phyloP scores from a whole-genome alignment of 1,140 invertebrate genomes.

The Melipona quadrifasciata region DNA sequence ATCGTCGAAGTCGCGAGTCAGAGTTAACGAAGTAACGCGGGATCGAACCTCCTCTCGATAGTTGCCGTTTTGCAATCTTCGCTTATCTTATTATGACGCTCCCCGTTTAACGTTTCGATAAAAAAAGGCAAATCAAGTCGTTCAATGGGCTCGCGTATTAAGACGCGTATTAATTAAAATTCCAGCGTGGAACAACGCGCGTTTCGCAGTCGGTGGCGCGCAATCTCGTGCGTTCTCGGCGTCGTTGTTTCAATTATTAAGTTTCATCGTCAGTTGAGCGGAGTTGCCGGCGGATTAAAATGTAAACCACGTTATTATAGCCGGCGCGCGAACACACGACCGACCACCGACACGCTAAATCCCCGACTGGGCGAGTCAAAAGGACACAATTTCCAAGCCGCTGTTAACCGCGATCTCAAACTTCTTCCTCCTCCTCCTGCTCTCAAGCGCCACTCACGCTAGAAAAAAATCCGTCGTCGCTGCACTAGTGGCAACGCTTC shows the following conservation, averaged over 20 bases:
- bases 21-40: constrained; percentile 13
- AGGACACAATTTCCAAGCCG: constrained; percentile 6
- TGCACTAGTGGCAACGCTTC: background rate
- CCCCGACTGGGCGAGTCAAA: background rate
- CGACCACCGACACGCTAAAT: constrained; percentile 20
- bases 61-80: background rate
- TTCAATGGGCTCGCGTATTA: background rate
- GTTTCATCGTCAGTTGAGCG: constrained; percentile 29
- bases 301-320: constrained; percentile 30
- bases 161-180: background rate
- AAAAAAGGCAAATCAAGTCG: background rate
- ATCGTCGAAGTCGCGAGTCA: background rate
- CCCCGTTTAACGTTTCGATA: background rate
- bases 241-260: constrained; percentile 33
- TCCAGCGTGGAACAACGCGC: background rate
- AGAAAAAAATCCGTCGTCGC: background rate
- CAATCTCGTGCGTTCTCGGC: background rate
- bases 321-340: constrained; percentile 7
- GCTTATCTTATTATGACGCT: background rate
- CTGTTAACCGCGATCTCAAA: background rate
- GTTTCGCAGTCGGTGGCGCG: constrained; percentile 3
- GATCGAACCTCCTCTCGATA: background rate
- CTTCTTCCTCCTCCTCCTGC: background rate
- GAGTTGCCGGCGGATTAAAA: constrained; percentile 28
- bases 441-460: too few relatives aligned